Conservation (phyloP, 2,888 invertebrate species). For the Lapara coniferarum region DNA sequence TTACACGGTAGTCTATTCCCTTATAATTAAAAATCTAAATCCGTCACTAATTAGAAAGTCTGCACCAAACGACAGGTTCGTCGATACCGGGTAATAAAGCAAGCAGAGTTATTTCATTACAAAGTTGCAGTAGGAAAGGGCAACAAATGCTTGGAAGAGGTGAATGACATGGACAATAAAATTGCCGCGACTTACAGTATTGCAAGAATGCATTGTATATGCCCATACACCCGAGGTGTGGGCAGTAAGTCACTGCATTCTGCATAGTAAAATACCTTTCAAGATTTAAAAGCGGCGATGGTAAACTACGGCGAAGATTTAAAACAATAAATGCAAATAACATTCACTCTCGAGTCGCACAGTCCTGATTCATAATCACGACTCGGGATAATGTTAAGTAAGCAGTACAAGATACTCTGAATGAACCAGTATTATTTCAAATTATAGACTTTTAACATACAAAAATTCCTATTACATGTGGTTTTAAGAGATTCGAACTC, state of each 20-base stretch:
- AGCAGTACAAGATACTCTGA: too few relatives aligned
- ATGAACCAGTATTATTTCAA: too few relatives aligned
- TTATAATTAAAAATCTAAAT: background rate
- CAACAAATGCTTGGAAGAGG: slow-evolving; percentile 30
- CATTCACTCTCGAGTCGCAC: too few relatives aligned
- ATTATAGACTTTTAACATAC: too few relatives aligned
- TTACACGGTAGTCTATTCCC: background rate
- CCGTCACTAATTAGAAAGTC: background rate
- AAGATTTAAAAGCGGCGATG: slow-evolving; percentile 1
- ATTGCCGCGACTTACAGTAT: slow-evolving; percentile 24
- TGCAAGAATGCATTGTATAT: slow-evolving; percentile 27
- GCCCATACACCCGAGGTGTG: slow-evolving; percentile 13
- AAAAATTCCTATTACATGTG: too few relatives aligned
- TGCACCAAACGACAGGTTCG: slow-evolving; percentile 21
- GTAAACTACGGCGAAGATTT: background rate
- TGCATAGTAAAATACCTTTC: slow-evolving; percentile 16
- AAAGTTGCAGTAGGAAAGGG: slow-evolving; percentile 26
- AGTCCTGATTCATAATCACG: too few relatives aligned
- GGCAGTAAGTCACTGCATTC: slow-evolving; percentile 26
- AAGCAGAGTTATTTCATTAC: slow-evolving; percentile 7
- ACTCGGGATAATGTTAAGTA: too few relatives aligned
- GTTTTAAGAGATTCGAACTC: too few relatives aligned
- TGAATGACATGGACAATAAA: slow-evolving; percentile 33
- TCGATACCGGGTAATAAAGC: slow-evolving; percentile 19
- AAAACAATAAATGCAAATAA: background rate